Conservation (phyloP, 2,113 vertebrate species). For the Gymnocephalus cernua region DNA sequence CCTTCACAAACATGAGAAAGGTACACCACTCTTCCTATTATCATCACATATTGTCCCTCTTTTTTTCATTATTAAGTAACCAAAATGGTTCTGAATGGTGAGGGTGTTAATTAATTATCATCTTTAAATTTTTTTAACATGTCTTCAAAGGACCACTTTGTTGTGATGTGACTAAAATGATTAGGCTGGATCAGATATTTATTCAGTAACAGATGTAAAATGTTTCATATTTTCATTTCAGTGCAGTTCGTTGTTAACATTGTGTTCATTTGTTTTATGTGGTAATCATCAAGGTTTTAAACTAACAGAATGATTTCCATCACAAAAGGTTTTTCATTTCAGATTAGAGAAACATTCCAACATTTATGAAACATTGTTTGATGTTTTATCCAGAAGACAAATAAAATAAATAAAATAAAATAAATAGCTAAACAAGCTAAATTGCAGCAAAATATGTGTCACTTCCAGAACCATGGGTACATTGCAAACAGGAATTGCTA, state of each 20-base stretch:
- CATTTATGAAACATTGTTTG: not conserved
- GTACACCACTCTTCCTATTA: slow-evolving; percentile 61
- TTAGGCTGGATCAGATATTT: not conserved
- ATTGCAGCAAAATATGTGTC: not conserved
- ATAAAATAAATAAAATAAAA: not conserved
- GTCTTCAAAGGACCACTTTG: slow-evolving; percentile 1
- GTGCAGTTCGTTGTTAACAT: not conserved
- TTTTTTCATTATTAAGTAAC: slow-evolving; percentile 24
- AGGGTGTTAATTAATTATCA: not conserved
- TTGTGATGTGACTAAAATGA: not conserved
- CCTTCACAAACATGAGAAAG: slow-evolving; percentile 61
- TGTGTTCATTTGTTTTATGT: not conserved
- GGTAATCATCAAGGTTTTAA: not conserved
- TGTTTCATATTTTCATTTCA: slow-evolving; percentile 24
- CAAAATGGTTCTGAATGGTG: slow-evolving; percentile 19
- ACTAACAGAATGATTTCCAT: not conserved
- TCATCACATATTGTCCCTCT: slow-evolving; percentile 21
- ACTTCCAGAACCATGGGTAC: not conserved
- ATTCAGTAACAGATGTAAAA: not conserved
- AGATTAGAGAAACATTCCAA: not conserved
- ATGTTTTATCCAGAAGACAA: not conserved
- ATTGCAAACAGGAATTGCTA: not conserved
- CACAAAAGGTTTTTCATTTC: not conserved
- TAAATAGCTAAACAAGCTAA: not conserved
- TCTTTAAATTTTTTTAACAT: not conserved